Base-by-base conservation (phyloP, 2,113 vertebrate genomes). In the Pitta sordida region DNA sequence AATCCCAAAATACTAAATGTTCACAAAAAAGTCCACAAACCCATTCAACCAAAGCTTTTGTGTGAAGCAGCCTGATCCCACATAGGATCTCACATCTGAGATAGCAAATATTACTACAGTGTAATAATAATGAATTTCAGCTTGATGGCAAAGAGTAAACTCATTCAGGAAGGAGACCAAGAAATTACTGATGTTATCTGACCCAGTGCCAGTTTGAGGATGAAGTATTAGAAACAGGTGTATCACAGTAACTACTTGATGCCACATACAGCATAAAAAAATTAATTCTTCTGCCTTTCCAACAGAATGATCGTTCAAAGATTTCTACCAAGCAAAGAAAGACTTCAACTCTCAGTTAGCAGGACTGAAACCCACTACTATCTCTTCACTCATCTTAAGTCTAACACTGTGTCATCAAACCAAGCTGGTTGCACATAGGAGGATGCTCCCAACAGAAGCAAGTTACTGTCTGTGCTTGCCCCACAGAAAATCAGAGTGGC, bases 101-200 rank as follows among this genome's bases (percentile, higher is more conserved):
- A 94, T 43, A 77, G 51, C 23, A 96, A 91, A 74, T 82, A 89
- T 79, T 92, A 76, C 64, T 70, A 43, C 51, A 52, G 13, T 62
- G 36, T 49, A 86, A 80, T 36, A 63, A 63, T 78, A 81, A 94
- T 63, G 36, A 91, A 93, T 93, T 95, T 71, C 71, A 67, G 34
- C 49, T 91, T 87, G 49, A 90, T 39, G 21, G 92, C 67, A 95
- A 76, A 86, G 55, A 74, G 18, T 53, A 51, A 94, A 96, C 26
- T 84, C 34, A 65, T 73, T 84, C 53, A 89, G 37, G 74, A 92
- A 93, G 24, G 29, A 92, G 34, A 64, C 36, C 53, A 69, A 93
- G 70, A 93, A 93, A 95, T 89, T 91, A 91, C 41, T 92, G 91
- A 91, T 92, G 82, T 44, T 94, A 92, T 92, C 91, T 82, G 15